These are phyloP conservation scores for Keiferia lycopersicella DNA, from an alignment of 2,888 invertebrate genomes.

Conservation along the genomic window DNA sequence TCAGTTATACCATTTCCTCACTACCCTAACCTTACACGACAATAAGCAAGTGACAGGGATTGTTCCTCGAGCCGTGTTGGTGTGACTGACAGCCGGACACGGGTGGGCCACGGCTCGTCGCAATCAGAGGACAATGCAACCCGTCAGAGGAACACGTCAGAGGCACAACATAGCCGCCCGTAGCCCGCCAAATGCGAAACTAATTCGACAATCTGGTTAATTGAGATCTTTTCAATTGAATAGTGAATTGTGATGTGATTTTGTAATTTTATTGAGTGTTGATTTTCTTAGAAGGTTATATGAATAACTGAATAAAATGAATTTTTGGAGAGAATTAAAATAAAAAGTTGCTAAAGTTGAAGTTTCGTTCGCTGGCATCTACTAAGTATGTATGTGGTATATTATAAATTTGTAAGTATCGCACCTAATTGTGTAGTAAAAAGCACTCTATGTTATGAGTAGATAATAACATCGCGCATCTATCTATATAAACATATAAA, in stretches of 20 bases:
- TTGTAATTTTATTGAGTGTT: neutral
- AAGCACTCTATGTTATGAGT: too few relatives aligned
- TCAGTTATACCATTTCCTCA: constrained; percentile 33
- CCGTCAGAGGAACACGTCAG: constrained; percentile 24
- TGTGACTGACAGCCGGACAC: constrained; percentile 35
- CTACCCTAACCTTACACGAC: constrained; percentile 33
- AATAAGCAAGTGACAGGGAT: constrained; percentile 46
- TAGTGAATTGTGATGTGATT: neutral
- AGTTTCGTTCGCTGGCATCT: too few relatives aligned
- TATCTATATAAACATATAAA: too few relatives aligned
- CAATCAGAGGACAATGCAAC: constrained; percentile 52
- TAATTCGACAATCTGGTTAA: constrained; percentile 29
- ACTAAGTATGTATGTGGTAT: too few relatives aligned
- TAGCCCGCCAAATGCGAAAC: constrained; percentile 33
- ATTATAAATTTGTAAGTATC: too few relatives aligned
- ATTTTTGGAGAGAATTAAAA: too few relatives aligned
- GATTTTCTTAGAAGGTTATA: neutral
- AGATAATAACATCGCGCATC: too few relatives aligned
- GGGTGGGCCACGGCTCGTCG: constrained; percentile 46
- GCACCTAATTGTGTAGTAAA: too few relatives aligned
- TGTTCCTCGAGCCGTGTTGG: constrained; percentile 57
- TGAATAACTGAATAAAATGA: too few relatives aligned
- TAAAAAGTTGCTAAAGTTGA: too few relatives aligned
- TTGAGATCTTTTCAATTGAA: constrained; percentile 20
- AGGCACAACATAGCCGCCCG: constrained; percentile 38